A percentile compares a stretch with the other conserved stretches of the same genome.
These are phyloP conservation scores for Pelodiscus sinensis DNA, from an alignment of 2,113 vertebrate genomes.

Conservation along the genomic window DNA sequence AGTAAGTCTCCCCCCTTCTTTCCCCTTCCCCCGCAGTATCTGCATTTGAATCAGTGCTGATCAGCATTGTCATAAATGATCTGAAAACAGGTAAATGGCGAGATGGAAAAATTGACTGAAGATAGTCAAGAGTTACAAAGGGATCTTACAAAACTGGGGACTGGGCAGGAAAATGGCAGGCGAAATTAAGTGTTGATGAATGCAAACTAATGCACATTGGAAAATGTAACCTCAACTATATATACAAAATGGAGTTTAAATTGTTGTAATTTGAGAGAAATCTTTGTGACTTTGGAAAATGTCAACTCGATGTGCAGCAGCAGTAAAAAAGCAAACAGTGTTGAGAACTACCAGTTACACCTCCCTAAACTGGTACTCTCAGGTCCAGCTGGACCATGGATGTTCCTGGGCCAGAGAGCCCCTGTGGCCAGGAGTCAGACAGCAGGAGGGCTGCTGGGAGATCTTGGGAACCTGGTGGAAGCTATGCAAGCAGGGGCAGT, in stretches of 20 bases:
- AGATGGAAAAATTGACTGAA: neutral
- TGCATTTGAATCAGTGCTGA: neutral
- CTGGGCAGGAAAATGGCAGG: neutral
- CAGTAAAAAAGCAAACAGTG: neutral
- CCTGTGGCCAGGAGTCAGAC: too few relatives aligned
- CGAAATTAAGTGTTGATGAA: neutral
- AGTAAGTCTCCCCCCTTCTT: neutral
- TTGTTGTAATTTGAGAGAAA: neutral
- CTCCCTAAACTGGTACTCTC: too few relatives aligned
- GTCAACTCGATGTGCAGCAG: neutral
- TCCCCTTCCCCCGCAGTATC: neutral
- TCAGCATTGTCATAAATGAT: neutral
- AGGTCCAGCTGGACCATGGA: too few relatives aligned
- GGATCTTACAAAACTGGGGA: neutral
- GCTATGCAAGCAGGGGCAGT: too few relatives aligned
- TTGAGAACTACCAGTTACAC: neutral
- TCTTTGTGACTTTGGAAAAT: neutral
- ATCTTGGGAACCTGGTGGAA: too few relatives aligned
- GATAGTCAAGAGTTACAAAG: neutral
- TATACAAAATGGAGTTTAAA: neutral
- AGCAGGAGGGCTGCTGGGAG: too few relatives aligned
- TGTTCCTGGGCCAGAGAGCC: too few relatives aligned
- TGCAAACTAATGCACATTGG: neutral
- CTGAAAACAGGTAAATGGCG: neutral
- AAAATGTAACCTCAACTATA: neutral